Evolutionary conservation across 2,113 vertebrate genomes (phyloP).

Genomic region (Herpailurus yagouaroundi): DNA sequence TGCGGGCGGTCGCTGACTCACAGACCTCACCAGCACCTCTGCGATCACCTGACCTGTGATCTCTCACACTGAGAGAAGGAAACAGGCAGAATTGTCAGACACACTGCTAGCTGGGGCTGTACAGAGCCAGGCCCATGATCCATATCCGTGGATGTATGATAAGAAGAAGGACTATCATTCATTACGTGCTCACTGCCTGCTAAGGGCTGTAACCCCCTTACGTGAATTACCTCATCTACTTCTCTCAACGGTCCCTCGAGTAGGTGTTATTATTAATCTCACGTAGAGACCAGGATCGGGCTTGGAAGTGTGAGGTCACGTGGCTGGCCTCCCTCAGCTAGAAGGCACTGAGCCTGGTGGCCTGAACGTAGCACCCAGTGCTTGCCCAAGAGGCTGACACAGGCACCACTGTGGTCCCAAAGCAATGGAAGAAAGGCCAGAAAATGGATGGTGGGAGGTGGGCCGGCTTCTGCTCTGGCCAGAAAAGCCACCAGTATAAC

Average conservation of each 20-base stretch:
- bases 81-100: not conserved
- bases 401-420: not conserved
- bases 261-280: too few relatives aligned
- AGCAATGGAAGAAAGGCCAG: not conserved
- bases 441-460: not conserved
- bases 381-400: not conserved
- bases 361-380: not conserved
- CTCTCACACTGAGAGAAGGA: not conserved
- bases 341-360: not conserved
- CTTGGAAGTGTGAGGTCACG: not conserved
- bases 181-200: not conserved
- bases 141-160: accelerated
- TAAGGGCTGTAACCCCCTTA: not conserved
- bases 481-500: not conserved
- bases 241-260: not conserved
- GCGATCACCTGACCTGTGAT: not conserved
- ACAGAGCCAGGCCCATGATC: not conserved
- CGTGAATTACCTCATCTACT: not conserved
- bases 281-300: not conserved
- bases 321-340: not conserved
- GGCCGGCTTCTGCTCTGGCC: not conserved
- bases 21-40: not conserved
- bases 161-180: not conserved
- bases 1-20: not conserved
- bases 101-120: too few relatives aligned